Conservation (phyloP, 2,113 vertebrate genomes). For the Psammodynastes pulverulentus region DNA sequence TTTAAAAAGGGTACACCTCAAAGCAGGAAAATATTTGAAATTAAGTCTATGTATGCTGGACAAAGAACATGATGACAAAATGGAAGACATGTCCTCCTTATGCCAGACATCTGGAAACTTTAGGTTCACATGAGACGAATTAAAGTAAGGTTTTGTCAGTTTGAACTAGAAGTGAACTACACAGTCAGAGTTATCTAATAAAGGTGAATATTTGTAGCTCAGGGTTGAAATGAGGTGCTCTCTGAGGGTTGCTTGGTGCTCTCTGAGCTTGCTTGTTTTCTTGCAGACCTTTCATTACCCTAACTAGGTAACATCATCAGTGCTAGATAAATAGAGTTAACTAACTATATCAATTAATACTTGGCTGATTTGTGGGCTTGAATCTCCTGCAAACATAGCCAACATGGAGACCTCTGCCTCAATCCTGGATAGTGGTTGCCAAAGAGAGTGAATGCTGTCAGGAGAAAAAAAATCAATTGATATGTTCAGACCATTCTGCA, state of each 20-base stretch:
- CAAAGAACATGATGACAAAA: neutral
- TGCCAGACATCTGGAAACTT: neutral
- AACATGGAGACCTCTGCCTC: neutral
- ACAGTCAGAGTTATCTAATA: neutral
- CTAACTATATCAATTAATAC: neutral
- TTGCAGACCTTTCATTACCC: no score
- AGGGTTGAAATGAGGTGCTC: no score
- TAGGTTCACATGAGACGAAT: neutral
- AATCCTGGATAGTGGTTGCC: neutral
- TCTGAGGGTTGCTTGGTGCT: no score
- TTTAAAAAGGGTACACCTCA: neutral
- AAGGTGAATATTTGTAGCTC: no score
- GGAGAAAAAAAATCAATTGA: neutral
- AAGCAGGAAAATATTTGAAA: neutral
- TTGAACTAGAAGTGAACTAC: neutral
- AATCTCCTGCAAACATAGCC: neutral
- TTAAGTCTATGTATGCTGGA: neutral
- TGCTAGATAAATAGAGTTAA: neutral
- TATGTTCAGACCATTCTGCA: neutral
- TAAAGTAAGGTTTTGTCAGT: neutral
- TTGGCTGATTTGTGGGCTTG: neutral
- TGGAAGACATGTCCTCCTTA: neutral
- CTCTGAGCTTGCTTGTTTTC: no score
- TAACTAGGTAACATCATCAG: no score
- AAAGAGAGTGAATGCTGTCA: neutral